Evolutionary conservation across 2,888 invertebrate species (phyloP), one percentile per base, ranked within the genome.

Genomic region (Phyllotreta cruciferae): DNA sequence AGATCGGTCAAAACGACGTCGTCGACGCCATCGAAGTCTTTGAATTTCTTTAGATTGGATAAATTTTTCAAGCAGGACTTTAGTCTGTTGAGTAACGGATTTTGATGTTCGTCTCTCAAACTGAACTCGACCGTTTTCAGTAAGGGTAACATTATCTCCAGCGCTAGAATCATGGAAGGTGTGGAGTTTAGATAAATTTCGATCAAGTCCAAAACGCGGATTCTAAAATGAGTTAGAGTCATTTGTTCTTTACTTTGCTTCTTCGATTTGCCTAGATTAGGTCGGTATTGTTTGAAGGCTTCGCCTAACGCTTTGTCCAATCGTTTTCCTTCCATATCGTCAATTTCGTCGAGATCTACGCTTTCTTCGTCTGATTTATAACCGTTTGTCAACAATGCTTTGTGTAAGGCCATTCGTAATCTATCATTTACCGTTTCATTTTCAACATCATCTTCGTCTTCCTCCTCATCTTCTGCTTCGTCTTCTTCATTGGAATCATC

Each of bases 141-240:
- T 1, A 92, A 79, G 0, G 90, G 88, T 6, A 88, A 81, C 72
- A 92, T 86, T 81, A 91, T 88, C 71, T 89, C 88, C 45, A 92
- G 79, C 61, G 87, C 85, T 34, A 89, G 81, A 41, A 87, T 83
- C 86, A 92, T 86, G 0, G 88, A 84, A 0, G 91, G 90, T 54
- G 85, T 86, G 14, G 88, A 87, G 70, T 90, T 88, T 39, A 91
- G 77, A 76, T 91, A 92, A 69, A 88, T 88, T 71, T 91, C 90
- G 10, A 92, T 82, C 52, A 92, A 81, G 82, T 92, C 92, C 39
- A 92, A 82, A n/a, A 88, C 90, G 67, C 91, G 84, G 39, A 89
- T 86, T 67, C 91, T 83, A 72, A 91, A 91, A 77, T 91, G 90
- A 56, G 88, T 89, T 6, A 90, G 77, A 1, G 86, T 81, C 72